phyloP scores from a whole-genome alignment of 1,140 invertebrate genomes.

The Caerostris extrusa region DNA sequence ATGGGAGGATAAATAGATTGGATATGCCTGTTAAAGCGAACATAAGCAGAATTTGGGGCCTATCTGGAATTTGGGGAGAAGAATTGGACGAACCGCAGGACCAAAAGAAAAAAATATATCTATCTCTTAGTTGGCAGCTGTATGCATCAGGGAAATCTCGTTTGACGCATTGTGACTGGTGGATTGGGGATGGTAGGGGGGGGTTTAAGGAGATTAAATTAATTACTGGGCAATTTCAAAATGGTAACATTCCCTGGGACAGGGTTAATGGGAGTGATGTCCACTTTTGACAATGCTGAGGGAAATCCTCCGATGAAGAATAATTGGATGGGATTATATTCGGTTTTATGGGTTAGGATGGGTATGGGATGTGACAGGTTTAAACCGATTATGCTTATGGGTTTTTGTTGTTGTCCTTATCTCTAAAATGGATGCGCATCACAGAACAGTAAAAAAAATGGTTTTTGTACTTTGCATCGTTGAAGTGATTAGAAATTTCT shows the following conservation, averaged over 20 bases:
- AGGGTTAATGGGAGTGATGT: not conserved
- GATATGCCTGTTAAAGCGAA: slow-evolving; percentile 18
- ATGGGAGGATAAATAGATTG: slow-evolving; percentile 63
- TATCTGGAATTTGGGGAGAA: slow-evolving; percentile 20
- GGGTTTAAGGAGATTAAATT: slow-evolving; percentile 52
- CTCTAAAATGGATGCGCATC: not conserved
- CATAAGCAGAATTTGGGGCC: slow-evolving; percentile 26
- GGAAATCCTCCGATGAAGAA: not conserved
- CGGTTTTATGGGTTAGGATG: not conserved
- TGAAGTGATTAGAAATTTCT: no score
- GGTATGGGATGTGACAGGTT: not conserved
- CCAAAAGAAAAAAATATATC: not conserved
- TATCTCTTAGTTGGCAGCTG: not conserved
- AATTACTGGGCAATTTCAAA: slow-evolving; percentile 43
- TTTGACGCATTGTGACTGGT: not conserved
- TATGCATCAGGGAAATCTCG: not conserved
- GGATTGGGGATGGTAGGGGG: not conserved
- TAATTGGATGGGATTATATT: not conserved
- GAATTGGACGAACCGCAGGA: not conserved
- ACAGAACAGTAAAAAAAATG: not conserved
- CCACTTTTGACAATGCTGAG: not conserved
- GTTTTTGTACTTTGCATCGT: not conserved
- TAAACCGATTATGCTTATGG: no score
- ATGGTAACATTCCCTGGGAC: not conserved
- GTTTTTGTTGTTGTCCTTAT: no score